Percentiles rank a stretch among this genome's conserved stretches.
Evolutionary conservation across 2,797 vertebrate species (phyloP).

Genomic region (Ciconia nigra): DNA sequence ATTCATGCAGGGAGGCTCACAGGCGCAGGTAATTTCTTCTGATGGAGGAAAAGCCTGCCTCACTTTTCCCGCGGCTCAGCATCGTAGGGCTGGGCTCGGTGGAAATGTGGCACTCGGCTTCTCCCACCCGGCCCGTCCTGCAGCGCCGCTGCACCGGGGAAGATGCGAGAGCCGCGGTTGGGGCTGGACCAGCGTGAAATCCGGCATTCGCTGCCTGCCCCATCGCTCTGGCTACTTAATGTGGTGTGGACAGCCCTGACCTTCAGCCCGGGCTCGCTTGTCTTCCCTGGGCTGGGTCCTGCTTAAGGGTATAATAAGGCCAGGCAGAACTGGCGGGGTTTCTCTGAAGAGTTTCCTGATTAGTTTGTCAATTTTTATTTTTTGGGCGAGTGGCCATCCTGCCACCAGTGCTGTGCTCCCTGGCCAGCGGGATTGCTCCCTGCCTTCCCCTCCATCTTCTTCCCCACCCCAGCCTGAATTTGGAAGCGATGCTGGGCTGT

Average conservation of each 20-base stretch:
- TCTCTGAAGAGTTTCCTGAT: neutral
- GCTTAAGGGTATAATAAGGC: neutral
- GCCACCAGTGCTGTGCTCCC: neutral
- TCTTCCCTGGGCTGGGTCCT: neutral
- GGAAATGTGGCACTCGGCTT: neutral
- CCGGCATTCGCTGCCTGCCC: neutral
- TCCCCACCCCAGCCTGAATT: neutral
- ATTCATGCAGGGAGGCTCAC: neutral
- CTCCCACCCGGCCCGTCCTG: rapidly evolving
- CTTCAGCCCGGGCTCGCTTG: neutral
- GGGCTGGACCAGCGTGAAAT: neutral
- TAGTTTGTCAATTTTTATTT: neutral
- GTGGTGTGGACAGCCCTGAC: neutral
- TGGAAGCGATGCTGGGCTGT: neutral
- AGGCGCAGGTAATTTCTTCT: neutral
- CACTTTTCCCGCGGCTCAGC: neutral
- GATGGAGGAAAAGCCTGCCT: neutral
- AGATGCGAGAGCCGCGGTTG: neutral
- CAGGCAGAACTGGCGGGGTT: neutral
- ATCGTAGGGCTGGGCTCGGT: neutral
- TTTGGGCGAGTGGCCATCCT: neutral
- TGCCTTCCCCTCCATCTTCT: neutral
- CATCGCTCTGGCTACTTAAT: rapidly evolving
- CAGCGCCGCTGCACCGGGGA: neutral
- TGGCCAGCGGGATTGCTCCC: neutral